Evolutionary conservation across 2,888 invertebrate species (phyloP), one percentile per base, ranked within the genome.

Genomic region (Acleris holmiana): DNA sequence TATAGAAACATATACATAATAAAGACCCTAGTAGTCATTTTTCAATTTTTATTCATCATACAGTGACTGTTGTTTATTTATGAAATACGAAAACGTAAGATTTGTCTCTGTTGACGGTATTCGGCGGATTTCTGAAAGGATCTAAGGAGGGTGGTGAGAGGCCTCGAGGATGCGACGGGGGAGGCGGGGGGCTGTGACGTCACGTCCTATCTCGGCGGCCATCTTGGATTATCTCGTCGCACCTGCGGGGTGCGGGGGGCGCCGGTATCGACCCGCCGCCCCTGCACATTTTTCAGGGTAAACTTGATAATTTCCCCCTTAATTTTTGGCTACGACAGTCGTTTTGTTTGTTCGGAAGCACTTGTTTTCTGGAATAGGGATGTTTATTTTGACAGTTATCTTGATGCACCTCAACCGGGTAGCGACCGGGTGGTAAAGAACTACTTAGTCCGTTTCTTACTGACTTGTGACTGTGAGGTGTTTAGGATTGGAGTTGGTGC

Each of bases 201-300:
- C 92, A 93, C 90, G 92, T 93, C 91, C 91, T 92, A 92, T 92
- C 92, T 91, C 88, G 91, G 91, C 92, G 90, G 92, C 92, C 92
- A 92, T 92, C 92, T 92, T 92, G 92, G 92, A 92, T 92, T 91
- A 92, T 92, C 92, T 92, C 92, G 91, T 91, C 88, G 91, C 91
- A 91, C 92, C 92, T 91, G 91, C 84, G 91, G 89, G 89, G 83
- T 70, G 88, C 78, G 86, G 86, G 83, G 74, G 68, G 69, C 68
- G 76, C 73, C 82, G 78, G 83, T 91, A 92, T 91, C 91, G 91
- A 91, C 88, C 90, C 86, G 81, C 76, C 82, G 77, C 75, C 82
- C 82, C 82, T 85, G 86, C 84, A 84, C 84, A 89, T 89, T 91
- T 91, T 91, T 91, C 90, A 89, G 85, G 81, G 77, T 74, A 78